Conservation (phyloP, 2,113 vertebrate species). For the Antechinus flavipes region DNA sequence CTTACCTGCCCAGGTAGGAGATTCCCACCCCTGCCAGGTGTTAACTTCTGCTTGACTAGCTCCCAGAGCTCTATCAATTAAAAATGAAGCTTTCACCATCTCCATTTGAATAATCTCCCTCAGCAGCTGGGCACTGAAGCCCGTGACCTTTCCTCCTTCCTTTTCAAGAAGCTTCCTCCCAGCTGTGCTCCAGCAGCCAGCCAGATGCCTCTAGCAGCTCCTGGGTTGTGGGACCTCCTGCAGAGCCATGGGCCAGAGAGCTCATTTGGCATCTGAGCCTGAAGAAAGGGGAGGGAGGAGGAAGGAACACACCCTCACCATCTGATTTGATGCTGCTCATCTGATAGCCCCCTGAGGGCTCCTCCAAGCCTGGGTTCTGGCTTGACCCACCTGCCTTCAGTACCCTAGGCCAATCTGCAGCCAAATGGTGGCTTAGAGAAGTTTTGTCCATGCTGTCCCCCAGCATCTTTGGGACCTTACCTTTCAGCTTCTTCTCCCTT, state of each 20-base stretch:
- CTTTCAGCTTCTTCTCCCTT: neutral
- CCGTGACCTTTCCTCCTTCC: neutral
- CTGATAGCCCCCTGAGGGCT: neutral
- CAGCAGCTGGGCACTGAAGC: neutral
- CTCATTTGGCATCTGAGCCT: neutral
- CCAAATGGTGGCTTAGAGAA: neutral
- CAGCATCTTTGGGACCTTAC: neutral
- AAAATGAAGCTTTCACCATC: neutral
- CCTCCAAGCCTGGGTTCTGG: neutral
- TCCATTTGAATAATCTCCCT: neutral
- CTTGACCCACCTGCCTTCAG: too few species aligned
- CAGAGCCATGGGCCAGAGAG: neutral
- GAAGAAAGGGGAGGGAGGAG: neutral
- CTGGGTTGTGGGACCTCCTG: neutral
- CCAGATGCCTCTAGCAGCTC: neutral
- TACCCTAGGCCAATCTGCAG: neutral
- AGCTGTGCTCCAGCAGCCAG: neutral
- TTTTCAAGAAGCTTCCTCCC: neutral
- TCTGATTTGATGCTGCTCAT: neutral
- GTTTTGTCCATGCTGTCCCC: neutral
- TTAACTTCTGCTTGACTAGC: neutral
- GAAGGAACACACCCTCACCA: neutral
- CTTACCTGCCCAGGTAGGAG: neutral
- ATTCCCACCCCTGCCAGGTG: neutral
- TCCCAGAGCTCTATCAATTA: neutral